These are phyloP conservation scores for Caenorhabditis auriculariae DNA, from an alignment of 2,888 invertebrate species.

Conservation along the genomic window DNA sequence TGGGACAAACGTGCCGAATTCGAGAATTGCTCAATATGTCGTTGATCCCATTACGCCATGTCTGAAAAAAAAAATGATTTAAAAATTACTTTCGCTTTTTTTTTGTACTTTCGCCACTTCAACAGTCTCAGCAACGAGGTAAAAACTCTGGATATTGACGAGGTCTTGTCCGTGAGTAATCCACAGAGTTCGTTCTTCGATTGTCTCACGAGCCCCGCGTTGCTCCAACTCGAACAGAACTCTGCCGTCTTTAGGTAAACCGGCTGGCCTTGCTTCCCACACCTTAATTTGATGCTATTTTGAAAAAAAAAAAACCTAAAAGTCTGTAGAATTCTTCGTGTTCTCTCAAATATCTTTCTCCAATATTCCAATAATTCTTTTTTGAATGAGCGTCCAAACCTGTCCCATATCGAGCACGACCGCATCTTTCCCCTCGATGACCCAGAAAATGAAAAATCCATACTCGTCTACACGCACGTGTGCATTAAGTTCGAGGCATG, in stretches of 20 bases:
- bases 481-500: conserved; percentile 64
- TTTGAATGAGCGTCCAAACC: conserved; percentile 91
- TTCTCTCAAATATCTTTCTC: too few relatives aligned
- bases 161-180: conserved; percentile 98
- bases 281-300: conserved; percentile 23
- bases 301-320: too few relatives aligned
- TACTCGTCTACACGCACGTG: conserved; percentile 67
- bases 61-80: conserved; percentile 77
- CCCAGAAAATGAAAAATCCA: conserved; percentile 69
- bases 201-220: conserved; percentile 74
- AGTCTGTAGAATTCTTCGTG: too few relatives aligned
- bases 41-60: conserved; percentile 87
- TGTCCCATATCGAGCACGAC: conserved; percentile 97
- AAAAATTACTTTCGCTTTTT: too few relatives aligned
- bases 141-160: conserved; percentile 96
- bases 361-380: too few relatives aligned
- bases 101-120: conserved; percentile 85
- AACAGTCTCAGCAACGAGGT: conserved; percentile 89
- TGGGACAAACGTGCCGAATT: conserved; percentile 82
- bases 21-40: conserved; percentile 92
- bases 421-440: conserved; percentile 77
- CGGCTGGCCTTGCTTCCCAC: conserved; percentile 58
- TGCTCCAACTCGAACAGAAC: conserved; percentile 76
- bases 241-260: conserved; percentile 75
- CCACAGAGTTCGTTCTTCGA: conserved; percentile 91